Evolutionary conservation across 2,888 invertebrate species (phyloP).

Genomic region (Parnassius apollo): DNA sequence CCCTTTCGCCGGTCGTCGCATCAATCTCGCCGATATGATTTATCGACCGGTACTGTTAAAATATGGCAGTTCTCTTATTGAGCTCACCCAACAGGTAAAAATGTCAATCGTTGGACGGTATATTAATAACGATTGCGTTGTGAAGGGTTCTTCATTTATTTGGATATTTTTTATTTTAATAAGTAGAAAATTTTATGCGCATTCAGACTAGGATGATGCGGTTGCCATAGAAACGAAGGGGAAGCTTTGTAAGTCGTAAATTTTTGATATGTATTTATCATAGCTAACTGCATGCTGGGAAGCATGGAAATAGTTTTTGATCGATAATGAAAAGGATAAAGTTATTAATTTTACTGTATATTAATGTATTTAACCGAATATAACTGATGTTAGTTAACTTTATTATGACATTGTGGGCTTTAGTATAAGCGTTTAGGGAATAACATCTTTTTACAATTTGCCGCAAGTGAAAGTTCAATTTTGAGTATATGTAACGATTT

Average conservation of each 20-base stretch:
- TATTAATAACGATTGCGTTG: constrained; percentile 28
- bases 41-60: constrained; percentile 58
- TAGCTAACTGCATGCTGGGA: not conserved
- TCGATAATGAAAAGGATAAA: too few relatives aligned
- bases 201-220: constrained; percentile 40
- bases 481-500: too few relatives aligned
- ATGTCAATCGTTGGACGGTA: constrained; percentile 33
- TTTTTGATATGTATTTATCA: not conserved
- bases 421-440: too few relatives aligned
- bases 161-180: constrained; percentile 22
- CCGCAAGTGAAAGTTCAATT: too few relatives aligned
- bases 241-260: constrained; percentile 35
- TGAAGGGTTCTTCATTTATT: constrained; percentile 33
- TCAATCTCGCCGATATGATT: constrained; percentile 68
- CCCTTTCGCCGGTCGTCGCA: constrained; percentile 55
- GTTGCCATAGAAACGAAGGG: constrained; percentile 57
- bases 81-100: constrained; percentile 51
- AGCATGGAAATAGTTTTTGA: not conserved
- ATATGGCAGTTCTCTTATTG: constrained; percentile 61
- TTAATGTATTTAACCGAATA: too few relatives aligned
- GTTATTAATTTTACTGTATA: too few relatives aligned
- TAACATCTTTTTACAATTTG: too few relatives aligned
- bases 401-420: too few relatives aligned
- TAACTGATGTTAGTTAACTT: too few relatives aligned
- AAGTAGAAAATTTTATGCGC: constrained; percentile 32